These are phyloP conservation scores for Ditula angustiorana DNA, from an alignment of 2,888 invertebrate genomes.

Conservation along the genomic window DNA sequence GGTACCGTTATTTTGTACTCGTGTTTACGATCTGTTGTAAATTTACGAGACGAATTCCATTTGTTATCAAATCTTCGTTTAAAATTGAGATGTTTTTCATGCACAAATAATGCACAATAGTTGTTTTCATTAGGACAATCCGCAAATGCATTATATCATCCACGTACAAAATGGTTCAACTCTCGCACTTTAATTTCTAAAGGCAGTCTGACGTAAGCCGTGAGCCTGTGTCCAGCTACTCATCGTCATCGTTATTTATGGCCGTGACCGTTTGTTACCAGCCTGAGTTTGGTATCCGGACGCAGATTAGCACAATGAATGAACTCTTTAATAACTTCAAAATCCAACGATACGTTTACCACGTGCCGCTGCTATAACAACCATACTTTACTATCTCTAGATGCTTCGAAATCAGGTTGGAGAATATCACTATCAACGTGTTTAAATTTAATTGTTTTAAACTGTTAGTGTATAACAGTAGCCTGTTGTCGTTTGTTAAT, in stretches of 20 bases:
- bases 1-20: conserved; percentile 9
- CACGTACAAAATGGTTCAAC: neutral
- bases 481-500: conserved; percentile 10
- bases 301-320: conserved; percentile 67
- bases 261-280: conserved; percentile 65
- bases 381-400: neutral
- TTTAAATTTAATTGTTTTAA: conserved; percentile 12
- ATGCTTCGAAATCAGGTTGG: neutral
- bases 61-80: neutral
- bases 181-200: conserved; percentile 33
- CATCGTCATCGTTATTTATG: conserved; percentile 81
- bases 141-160: neutral
- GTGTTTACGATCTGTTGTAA: conserved; percentile 6
- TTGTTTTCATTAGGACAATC: neutral
- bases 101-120: neutral
- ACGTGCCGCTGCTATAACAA: neutral
- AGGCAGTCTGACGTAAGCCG: conserved; percentile 53
- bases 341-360: conserved; percentile 9
- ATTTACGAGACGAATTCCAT: neutral
- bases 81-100: neutral
- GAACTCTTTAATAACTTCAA: conserved; percentile 59
- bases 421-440: neutral
- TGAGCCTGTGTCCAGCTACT: conserved; percentile 62
- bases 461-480: neutral
- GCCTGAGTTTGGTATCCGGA: conserved; percentile 59